Conservation (phyloP, 2,113 vertebrate species). For the Crocuta crocuta region DNA sequence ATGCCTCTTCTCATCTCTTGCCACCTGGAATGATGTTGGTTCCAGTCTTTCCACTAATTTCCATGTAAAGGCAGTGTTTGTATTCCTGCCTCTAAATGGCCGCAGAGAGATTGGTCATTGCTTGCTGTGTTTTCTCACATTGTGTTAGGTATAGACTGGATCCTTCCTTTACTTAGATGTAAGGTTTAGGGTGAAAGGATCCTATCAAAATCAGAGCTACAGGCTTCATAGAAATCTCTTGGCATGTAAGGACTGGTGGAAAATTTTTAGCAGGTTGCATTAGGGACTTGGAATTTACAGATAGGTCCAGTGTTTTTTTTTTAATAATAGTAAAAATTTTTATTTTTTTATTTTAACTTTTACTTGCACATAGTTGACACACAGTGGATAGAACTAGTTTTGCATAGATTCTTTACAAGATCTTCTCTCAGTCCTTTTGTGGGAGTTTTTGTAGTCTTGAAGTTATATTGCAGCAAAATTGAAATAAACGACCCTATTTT, state of each 20-base stretch:
- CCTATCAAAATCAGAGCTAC: not conserved
- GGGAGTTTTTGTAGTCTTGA: not conserved
- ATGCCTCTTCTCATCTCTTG: not conserved
- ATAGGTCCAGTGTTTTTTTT: not conserved
- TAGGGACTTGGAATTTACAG: not conserved
- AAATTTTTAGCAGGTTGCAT: not conserved
- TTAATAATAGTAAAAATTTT: not conserved
- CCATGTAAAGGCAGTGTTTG: not conserved
- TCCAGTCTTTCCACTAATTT: not conserved
- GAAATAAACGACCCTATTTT: slow-evolving; percentile 28
- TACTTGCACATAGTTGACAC: not conserved
- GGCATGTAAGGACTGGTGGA: not conserved
- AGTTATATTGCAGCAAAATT: not conserved
- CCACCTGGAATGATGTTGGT: not conserved
- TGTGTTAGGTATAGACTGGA: not conserved
- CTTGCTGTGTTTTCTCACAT: not conserved
- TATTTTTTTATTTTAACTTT: not conserved
- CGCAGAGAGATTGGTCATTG: not conserved
- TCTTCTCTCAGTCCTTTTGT: not conserved
- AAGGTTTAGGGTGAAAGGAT: not conserved
- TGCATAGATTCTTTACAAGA: not conserved
- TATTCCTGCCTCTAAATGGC: not conserved
- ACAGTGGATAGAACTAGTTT: not conserved
- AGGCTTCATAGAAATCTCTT: not conserved
- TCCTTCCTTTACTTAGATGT: slow-evolving; percentile 6